Percentiles rank a stretch among this genome's conserved stretches.
These are phyloP conservation scores for Heliocidaris tuberculata DNA, from an alignment of 35 echinoderm and acorn worm genomes.

Conservation along the genomic window DNA sequence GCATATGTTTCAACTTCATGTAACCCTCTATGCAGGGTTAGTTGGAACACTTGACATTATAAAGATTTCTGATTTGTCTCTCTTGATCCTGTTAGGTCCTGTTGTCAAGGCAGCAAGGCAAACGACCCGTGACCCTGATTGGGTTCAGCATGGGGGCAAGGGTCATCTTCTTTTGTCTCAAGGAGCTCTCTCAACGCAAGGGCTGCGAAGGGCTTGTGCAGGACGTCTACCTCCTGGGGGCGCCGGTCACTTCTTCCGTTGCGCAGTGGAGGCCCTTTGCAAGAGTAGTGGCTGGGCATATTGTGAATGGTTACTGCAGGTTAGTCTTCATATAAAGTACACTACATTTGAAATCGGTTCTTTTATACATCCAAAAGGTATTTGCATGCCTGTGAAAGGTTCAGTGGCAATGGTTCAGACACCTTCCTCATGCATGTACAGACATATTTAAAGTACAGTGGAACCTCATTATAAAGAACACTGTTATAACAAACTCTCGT, in stretches of 20 bases:
- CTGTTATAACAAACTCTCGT: too few relatives aligned
- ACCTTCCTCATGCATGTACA: too few relatives aligned
- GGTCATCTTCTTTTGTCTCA: conserved; percentile 88
- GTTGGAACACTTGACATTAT: neutral
- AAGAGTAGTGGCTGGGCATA: conserved; percentile 87
- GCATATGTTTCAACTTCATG: neutral
- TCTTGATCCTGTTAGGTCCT: conserved; percentile 24
- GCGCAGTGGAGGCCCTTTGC: conserved; percentile 73
- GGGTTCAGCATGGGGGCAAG: conserved; percentile 98
- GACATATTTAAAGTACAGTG: too few relatives aligned
- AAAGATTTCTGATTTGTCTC: too few relatives aligned
- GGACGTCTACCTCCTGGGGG: conserved; percentile 80
- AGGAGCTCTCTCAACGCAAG: conserved; percentile 78
- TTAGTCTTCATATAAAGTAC: neutral
- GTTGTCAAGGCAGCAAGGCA: conserved; percentile 67
- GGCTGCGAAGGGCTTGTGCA: conserved; percentile 88
- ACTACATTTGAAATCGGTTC: too few relatives aligned
- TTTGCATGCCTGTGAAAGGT: too few relatives aligned
- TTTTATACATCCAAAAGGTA: too few relatives aligned
- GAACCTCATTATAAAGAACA: too few relatives aligned
- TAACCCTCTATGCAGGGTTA: neutral
- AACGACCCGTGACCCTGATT: conserved; percentile 89
- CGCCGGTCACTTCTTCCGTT: conserved; percentile 62
- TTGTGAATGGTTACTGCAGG: conserved; percentile 90
- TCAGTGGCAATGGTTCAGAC: too few relatives aligned